Evolutionary conservation across 2,888 invertebrate genomes (phyloP).

Genomic region (Tryphoninae sp.): DNA sequence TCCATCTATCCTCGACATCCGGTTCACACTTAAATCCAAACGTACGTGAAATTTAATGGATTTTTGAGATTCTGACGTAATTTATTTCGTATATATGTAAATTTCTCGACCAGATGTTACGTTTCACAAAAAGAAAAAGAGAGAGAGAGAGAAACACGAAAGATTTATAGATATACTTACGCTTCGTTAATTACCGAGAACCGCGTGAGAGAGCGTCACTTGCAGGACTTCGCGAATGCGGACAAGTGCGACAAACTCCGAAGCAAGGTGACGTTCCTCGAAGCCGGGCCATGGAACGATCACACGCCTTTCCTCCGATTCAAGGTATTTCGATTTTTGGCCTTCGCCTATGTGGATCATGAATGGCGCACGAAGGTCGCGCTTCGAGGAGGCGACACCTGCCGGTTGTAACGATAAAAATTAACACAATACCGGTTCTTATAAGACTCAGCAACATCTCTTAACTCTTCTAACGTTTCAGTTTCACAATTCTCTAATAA

Average conservation of each 20-base stretch:
- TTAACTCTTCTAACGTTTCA: neutral
- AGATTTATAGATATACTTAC: neutral
- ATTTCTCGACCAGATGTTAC: neutral
- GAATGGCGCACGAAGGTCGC: neutral
- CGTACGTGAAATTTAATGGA: neutral
- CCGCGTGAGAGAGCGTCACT: conserved; percentile 57
- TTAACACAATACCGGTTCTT: neutral
- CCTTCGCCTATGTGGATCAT: conserved; percentile 18
- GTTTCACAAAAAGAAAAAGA: neutral
- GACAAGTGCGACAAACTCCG: conserved; percentile 67
- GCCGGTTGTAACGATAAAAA: conserved; percentile 32
- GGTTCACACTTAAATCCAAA: conserved; percentile 22
- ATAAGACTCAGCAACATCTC: neutral
- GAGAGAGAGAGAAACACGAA: neutral
- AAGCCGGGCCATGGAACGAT: conserved; percentile 4
- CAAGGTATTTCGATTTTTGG: conserved; percentile 55
- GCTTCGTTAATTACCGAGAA: neutral
- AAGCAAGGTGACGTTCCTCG: conserved; percentile 67
- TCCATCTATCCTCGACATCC: conserved; percentile 1
- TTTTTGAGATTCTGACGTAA: neutral
- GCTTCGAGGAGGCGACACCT: conserved; percentile 41
- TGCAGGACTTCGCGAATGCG: conserved; percentile 71
- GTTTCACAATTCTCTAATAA: too few species aligned
- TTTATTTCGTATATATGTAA: neutral
- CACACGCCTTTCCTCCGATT: conserved; percentile 11